Evolutionary conservation across 1,140 invertebrate species (phyloP).

Genomic region (Leucophenga varia): DNA sequence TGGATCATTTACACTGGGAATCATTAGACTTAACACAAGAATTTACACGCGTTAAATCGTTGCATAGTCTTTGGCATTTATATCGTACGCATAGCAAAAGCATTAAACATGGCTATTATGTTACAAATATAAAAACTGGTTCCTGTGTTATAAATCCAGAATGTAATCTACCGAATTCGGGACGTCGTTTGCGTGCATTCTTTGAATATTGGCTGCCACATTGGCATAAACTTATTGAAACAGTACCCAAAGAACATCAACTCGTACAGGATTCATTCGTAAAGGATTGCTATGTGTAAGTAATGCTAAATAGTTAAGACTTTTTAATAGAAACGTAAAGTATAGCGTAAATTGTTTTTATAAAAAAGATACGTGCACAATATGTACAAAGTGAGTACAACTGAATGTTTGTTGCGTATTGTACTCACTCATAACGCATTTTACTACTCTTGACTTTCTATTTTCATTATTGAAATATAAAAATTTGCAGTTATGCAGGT

Average conservation of each 20-base stretch:
- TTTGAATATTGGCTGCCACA: slow-evolving; percentile 46
- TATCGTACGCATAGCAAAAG: slow-evolving; percentile 25
- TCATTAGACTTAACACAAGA: slow-evolving; percentile 41
- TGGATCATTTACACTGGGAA: slow-evolving; percentile 52
- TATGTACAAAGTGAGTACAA: no score
- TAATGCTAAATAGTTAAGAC: no score
- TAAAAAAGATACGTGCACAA: no score
- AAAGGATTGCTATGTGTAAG: slow-evolving; percentile 47
- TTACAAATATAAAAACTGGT: slow-evolving; percentile 17
- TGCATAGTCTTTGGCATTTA: slow-evolving; percentile 39
- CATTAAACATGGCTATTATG: slow-evolving; percentile 36
- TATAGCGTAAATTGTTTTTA: no score
- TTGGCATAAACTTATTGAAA: slow-evolving; percentile 34
- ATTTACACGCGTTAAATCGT: slow-evolving; percentile 36
- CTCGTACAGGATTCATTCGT: slow-evolving; percentile 31
- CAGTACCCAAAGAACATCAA: slow-evolving; percentile 35
- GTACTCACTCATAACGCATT: no score
- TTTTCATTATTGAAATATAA: no score
- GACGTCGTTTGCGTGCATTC: slow-evolving; percentile 36
- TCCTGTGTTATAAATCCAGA: slow-evolving; percentile 14
- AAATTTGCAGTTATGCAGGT: slow-evolving; percentile 39
- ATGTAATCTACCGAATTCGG: slow-evolving; percentile 43
- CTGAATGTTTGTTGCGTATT: no score
- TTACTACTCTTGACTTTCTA: no score
- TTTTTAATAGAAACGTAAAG: no score